Conservation (phyloP, 2,797 vertebrate species). For the Amblyraja radiata region DNA sequence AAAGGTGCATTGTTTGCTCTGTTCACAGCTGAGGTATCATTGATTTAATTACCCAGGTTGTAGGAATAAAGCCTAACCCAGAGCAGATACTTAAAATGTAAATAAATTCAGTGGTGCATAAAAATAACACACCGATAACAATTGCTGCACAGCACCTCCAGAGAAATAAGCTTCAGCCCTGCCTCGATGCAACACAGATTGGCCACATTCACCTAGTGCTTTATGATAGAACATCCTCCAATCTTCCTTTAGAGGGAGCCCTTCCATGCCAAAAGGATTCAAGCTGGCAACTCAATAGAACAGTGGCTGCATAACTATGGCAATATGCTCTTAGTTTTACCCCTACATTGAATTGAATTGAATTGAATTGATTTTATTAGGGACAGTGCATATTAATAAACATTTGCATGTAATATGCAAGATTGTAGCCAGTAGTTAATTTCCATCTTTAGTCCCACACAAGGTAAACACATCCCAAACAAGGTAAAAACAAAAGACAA, state of each 20-base stretch:
- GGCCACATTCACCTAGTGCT: conserved; percentile 44
- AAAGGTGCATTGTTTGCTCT: conserved; percentile 60
- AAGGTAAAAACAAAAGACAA: no score
- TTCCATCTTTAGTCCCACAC: no score
- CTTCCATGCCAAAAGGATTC: conserved; percentile 35
- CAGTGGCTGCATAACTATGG: not conserved
- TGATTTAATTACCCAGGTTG: conserved; percentile 78
- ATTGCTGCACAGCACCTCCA: conserved; percentile 50
- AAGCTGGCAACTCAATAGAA: not conserved
- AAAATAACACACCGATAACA: conserved; percentile 74
- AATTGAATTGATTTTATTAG: no score
- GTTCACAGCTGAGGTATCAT: conserved; percentile 51
- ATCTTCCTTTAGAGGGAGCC: conserved; percentile 39
- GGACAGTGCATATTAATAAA: no score
- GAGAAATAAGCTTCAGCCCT: conserved; percentile 54
- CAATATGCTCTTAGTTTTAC: not conserved
- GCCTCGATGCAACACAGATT: conserved; percentile 47
- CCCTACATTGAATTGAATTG: no score
- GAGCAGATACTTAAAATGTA: conserved; percentile 73
- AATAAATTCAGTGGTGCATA: conserved; percentile 80
- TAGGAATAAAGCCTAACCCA: conserved; percentile 62
- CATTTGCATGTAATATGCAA: no score
- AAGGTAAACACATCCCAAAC: no score
- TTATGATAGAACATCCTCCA: conserved; percentile 43
- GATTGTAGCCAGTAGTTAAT: no score